Base-by-base conservation (phyloP, 2,113 vertebrate genomes). In the Hippocampus zosterae region DNA sequence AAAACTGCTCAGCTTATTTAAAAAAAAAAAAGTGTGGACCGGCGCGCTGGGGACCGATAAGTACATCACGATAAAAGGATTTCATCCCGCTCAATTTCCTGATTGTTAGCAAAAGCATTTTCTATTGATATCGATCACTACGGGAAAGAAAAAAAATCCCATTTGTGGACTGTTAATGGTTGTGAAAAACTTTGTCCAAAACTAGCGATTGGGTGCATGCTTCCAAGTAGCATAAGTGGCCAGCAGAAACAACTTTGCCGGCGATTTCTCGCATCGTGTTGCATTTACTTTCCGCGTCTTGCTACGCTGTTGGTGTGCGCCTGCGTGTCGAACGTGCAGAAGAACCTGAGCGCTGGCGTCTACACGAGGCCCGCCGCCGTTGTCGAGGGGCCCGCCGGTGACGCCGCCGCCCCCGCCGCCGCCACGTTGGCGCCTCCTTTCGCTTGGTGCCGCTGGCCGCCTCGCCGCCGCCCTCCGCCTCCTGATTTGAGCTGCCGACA, bases 371-470 rank as follows among this genome's bases (percentile, higher is more conserved):
- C 93, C 0, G 77, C 79, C 42, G 86, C 86, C 61, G 83, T 86
- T 1, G 90, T 18, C 46, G 46, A 6, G 7, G 94, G 86, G 66
- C 94, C 84, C 21, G 91, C 89, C 72, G 92, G 77, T 37, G 33
- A 37, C 33, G 33, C 6, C 0, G 84, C 55, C 25, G 33, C 6
- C 0, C 83, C 55, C 25, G 77, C 25, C 0, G 63, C 3, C 0
- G 72, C 40, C 0, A 72, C 9, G 33, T 79, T 96, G 73, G 94
- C 91, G 75, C 92, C 92, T 88, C 92, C 92, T 91, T 99, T 99
- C 84, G 94, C 95, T 92, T 96, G 96, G 90, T 99, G 97, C 75
- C 97, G 91, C 90, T 99, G 97, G 83, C 97, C 96, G 1, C 97
- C 97, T 67, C 97, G 91, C 85, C 97, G 92, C 77, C 96, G 93